phyloP scores from a whole-genome alignment of 2,113 vertebrate species.

The Tachuris rubrigastra region DNA sequence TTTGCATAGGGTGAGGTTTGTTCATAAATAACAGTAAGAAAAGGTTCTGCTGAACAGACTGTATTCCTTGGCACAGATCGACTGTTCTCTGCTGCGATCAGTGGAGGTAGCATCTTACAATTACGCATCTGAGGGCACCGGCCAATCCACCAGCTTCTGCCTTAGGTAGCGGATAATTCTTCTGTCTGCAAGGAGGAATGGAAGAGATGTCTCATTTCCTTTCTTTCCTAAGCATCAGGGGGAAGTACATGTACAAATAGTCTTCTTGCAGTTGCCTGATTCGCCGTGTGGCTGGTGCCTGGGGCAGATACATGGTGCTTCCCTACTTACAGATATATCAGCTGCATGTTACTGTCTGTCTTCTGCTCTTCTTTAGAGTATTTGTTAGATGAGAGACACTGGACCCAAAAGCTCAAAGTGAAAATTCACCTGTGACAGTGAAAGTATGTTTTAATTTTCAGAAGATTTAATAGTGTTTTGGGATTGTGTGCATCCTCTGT shows the following conservation, averaged over 20 bases:
- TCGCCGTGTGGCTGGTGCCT: accelerated
- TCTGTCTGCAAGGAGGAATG: background rate
- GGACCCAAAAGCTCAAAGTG: background rate
- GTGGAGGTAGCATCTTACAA: background rate
- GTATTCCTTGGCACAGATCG: background rate
- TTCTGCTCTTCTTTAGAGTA: background rate
- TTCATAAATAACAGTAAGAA: background rate
- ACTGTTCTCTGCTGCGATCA: background rate
- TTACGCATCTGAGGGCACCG: accelerated
- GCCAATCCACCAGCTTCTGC: background rate
- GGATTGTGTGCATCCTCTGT: background rate
- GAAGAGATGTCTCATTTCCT: background rate
- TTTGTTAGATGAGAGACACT: background rate
- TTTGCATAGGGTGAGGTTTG: background rate
- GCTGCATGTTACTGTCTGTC: background rate
- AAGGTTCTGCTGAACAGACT: background rate
- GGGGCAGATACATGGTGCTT: background rate
- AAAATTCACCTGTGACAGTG: background rate
- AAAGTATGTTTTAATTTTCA: background rate
- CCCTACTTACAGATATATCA: background rate
- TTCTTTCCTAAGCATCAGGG: background rate
- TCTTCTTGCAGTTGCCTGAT: background rate
- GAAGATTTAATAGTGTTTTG: background rate
- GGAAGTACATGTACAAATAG: background rate
- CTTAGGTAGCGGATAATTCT: accelerated